Percentiles rank a stretch among this genome's conserved stretches.
These are phyloP conservation scores for Trachelus troglodyta DNA, from an alignment of 2,888 invertebrate species.

Conservation along the genomic window DNA sequence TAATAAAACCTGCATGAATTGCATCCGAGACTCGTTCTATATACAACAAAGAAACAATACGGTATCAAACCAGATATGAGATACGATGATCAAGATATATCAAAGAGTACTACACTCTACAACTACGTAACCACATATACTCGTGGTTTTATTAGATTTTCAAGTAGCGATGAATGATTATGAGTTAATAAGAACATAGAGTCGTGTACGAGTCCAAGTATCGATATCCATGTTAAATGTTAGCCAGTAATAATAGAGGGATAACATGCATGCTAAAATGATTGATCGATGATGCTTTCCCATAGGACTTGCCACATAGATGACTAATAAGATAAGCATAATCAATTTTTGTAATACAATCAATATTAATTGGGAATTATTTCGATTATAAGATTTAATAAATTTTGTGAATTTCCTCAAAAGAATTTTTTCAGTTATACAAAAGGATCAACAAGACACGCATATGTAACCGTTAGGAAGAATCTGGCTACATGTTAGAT, in stretches of 20 bases:
- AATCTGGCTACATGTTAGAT: not conserved
- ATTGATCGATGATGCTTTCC: not conserved
- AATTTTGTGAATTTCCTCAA: not conserved
- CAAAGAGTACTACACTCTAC: not conserved
- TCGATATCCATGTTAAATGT: not conserved
- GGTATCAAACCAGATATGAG: not conserved
- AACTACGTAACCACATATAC: not conserved
- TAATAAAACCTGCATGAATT: not conserved
- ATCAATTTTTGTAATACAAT: not conserved
- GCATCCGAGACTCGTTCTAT: not conserved
- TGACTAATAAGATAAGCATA: not conserved
- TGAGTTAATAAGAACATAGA: not conserved
- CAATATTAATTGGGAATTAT: not conserved
- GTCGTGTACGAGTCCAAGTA: not conserved
- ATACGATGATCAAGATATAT: not conserved
- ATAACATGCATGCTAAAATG: not conserved
- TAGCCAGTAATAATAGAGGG: not conserved
- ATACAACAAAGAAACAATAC: not conserved
- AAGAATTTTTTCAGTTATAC: not conserved
- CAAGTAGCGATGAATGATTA: not conserved
- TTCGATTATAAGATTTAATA: not conserved
- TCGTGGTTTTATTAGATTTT: not conserved
- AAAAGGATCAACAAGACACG: not conserved
- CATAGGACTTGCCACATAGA: not conserved
- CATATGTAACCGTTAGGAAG: not conserved